Conservation (phyloP, 2,888 invertebrate genomes). For the Conomelus anceps region DNA sequence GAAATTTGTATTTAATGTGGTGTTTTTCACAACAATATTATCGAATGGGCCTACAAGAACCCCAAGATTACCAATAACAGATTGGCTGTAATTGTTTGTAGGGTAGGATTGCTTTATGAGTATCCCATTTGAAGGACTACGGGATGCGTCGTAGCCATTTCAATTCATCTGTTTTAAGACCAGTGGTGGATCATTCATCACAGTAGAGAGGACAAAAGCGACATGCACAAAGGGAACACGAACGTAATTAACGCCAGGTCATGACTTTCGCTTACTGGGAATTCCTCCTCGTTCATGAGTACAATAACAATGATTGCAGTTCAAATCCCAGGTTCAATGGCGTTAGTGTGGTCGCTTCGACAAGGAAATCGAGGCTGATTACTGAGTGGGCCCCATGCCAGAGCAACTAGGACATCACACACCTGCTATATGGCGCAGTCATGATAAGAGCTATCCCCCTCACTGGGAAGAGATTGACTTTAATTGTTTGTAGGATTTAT, state of each 20-base stretch:
- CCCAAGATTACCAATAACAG: too few species aligned
- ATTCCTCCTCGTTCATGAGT: background rate
- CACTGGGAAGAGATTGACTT: background rate
- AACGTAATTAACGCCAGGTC: background rate
- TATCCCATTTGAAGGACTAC: too few species aligned
- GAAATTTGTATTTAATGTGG: too few species aligned
- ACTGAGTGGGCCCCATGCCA: background rate
- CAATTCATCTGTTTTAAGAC: background rate
- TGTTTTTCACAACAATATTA: too few species aligned
- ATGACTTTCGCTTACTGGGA: background rate
- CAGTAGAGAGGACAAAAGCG: background rate
- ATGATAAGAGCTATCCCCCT: background rate
- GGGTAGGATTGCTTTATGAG: background rate
- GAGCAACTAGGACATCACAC: too few species aligned
- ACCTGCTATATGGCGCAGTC: background rate
- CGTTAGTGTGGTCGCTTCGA: too few species aligned
- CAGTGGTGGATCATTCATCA: background rate
- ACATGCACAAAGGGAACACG: background rate
- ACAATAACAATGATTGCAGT: background rate
- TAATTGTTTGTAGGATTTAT: background rate
- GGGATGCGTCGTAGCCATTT: background rate
- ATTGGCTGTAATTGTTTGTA: too few species aligned
- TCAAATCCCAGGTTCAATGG: too few species aligned
- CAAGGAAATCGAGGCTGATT: background rate
- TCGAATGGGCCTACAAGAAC: too few species aligned